phyloP scores from a whole-genome alignment of 2,888 invertebrate species.

The Cecidostiba fungosa region DNA sequence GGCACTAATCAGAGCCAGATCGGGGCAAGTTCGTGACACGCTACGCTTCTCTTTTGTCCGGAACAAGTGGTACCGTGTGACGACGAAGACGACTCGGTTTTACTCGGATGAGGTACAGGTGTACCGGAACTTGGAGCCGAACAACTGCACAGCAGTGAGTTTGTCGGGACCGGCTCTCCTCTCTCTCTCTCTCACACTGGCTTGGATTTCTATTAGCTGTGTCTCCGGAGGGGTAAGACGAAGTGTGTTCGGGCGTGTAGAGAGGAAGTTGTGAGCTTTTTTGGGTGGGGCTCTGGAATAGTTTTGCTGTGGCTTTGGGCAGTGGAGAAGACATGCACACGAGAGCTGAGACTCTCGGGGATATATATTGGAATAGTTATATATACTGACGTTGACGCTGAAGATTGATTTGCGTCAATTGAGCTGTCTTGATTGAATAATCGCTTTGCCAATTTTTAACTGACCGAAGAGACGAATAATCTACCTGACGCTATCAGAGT shows the following conservation, averaged over 20 bases:
- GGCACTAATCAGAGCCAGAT: slow-evolving; percentile 41
- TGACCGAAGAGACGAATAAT: background rate
- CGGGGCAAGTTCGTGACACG: background rate
- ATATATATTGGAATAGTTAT: no score
- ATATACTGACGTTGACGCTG: background rate
- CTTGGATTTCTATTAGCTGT: slow-evolving; percentile 22
- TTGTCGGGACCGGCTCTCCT: background rate
- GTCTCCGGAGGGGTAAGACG: background rate
- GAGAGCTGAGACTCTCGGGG: no score
- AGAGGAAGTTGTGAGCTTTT: background rate
- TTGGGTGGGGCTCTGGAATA: background rate
- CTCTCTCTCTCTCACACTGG: background rate
- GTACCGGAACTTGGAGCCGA: background rate
- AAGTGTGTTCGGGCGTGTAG: background rate
- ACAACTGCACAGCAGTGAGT: background rate
- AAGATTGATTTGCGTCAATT: slow-evolving; percentile 7
- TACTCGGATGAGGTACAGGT: slow-evolving; percentile 7
- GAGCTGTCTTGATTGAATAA: background rate
- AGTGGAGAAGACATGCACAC: background rate
- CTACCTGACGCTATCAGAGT: no score
- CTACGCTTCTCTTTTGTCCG: slow-evolving; percentile 27
- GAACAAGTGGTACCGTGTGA: slow-evolving; percentile 4
- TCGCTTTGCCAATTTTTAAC: background rate
- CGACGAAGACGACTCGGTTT: slow-evolving; percentile 11
- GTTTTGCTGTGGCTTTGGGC: background rate